Conservation (phyloP, 2,888 invertebrate species). For the Volucella bombylans region DNA sequence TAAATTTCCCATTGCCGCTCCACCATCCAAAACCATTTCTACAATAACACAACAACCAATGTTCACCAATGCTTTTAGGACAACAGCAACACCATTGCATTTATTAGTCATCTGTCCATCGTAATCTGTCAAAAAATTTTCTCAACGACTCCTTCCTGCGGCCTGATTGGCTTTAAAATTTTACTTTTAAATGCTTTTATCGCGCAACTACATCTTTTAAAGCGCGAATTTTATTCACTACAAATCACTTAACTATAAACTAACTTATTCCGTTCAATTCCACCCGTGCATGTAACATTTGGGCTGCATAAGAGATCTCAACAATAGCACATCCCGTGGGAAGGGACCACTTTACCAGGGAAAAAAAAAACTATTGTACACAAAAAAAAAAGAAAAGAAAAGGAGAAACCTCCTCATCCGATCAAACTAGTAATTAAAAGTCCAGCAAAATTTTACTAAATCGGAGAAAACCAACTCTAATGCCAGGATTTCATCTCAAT, state of each 20-base stretch:
- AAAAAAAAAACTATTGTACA: slow-evolving; percentile 62
- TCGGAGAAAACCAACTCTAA: slow-evolving; percentile 74
- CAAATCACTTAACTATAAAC: slow-evolving; percentile 3
- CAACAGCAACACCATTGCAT: slow-evolving; percentile 21
- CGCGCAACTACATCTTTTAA: slow-evolving; percentile 22
- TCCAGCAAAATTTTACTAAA: slow-evolving; percentile 59
- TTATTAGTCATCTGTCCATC: slow-evolving; percentile 52
- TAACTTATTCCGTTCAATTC: slow-evolving; percentile 46
- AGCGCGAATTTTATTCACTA: background rate
- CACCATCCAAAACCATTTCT: background rate
- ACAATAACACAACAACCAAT: background rate
- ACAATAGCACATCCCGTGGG: slow-evolving; percentile 11
- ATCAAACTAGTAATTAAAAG: slow-evolving; percentile 29
- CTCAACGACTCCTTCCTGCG: slow-evolving; percentile 42
- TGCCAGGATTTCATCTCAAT: slow-evolving; percentile 83
- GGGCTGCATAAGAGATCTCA: background rate
- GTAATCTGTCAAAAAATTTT: slow-evolving; percentile 56
- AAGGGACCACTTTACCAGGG: slow-evolving; percentile 20
- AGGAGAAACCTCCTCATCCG: background rate
- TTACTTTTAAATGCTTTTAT: slow-evolving; percentile 32
- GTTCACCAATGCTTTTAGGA: too few relatives aligned
- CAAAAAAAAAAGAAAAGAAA: slow-evolving; percentile 28
- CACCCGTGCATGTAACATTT: slow-evolving; percentile 7
- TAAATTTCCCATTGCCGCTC: too few relatives aligned
- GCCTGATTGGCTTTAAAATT: slow-evolving; percentile 8